Evolutionary conservation across 2,113 vertebrate genomes (phyloP).

Genomic region (Alectura lathami): DNA sequence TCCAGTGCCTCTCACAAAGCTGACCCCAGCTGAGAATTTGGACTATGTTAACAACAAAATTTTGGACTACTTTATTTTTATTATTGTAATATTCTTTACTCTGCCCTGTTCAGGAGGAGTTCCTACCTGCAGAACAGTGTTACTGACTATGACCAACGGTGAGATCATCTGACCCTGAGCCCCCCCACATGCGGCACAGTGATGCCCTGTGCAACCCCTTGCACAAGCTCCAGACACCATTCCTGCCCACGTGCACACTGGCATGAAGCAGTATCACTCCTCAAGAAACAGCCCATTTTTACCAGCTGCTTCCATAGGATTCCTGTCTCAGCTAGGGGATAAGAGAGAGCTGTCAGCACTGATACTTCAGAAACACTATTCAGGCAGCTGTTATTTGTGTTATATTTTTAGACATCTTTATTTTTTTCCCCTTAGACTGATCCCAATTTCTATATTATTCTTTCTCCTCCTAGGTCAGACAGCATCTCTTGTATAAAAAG

Average conservation of each 20-base stretch:
- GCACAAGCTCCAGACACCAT: neutral
- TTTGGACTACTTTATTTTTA: neutral
- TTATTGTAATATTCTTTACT: neutral
- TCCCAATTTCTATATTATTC: constrained; percentile 69
- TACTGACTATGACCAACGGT: rapidly evolving
- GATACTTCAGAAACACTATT: constrained; percentile 69
- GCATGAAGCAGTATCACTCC: rapidly evolving
- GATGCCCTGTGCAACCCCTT: neutral
- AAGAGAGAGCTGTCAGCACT: constrained; percentile 53
- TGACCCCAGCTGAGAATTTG: neutral
- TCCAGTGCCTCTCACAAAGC: neutral
- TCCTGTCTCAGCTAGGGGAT: constrained; percentile 11
- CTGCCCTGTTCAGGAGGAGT: neutral
- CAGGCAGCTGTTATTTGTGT: constrained; percentile 72
- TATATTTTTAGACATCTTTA: constrained; percentile 67
- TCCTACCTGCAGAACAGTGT: neutral
- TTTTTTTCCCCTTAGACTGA: constrained; percentile 64
- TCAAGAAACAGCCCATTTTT: constrained; percentile 7
- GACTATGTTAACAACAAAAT: neutral
- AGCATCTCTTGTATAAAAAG: constrained; percentile 70
- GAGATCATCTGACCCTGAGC: neutral
- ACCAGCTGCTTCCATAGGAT: constrained; percentile 38
- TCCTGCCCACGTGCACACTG: neutral
- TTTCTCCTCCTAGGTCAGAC: constrained; percentile 74
- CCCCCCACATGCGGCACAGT: rapidly evolving